These are phyloP conservation scores for Indicator maculatus DNA, from an alignment of 2,113 vertebrate species.

Conservation along the genomic window DNA sequence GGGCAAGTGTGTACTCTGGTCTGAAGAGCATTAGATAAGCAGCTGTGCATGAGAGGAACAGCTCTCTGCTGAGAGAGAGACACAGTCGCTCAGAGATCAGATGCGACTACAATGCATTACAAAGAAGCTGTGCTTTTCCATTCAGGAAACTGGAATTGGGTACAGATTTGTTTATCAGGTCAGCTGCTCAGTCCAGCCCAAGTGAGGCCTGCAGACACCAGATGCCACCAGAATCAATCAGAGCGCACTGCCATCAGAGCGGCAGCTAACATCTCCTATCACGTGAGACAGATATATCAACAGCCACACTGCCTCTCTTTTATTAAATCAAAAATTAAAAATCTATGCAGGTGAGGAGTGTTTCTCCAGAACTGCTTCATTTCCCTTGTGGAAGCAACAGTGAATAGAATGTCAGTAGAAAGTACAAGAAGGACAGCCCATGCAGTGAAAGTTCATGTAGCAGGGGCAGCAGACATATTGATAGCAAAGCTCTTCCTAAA, in stretches of 20 bases:
- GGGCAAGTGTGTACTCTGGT: rapidly evolving
- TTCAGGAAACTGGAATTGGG: conserved; percentile 59
- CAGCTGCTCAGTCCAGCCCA: conserved; percentile 13
- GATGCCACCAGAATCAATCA: conserved; percentile 57
- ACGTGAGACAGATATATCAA: not conserved
- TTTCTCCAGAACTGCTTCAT: not conserved
- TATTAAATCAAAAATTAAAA: not conserved
- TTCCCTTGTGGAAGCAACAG: not conserved
- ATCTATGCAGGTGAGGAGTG: not conserved
- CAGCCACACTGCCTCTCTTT: not conserved
- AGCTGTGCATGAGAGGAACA: conserved; percentile 50
- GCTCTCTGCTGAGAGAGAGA: conserved; percentile 30
- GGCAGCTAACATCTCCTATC: not conserved
- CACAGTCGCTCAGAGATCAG: conserved; percentile 17
- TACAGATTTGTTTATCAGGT: conserved; percentile 64
- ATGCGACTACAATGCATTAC: conserved; percentile 59
- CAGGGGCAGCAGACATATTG: not conserved
- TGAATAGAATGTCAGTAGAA: not conserved
- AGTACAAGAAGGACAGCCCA: not conserved
- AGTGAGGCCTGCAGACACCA: conserved; percentile 17
- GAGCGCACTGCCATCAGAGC: not conserved
- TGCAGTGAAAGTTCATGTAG: not conserved
- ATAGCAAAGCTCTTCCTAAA: not conserved
- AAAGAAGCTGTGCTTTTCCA: conserved; percentile 69
- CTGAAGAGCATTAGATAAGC: conserved; percentile 36